Conservation (phyloP, 2,113 vertebrate genomes). For the Rhinolophus ferrumequinum region DNA sequence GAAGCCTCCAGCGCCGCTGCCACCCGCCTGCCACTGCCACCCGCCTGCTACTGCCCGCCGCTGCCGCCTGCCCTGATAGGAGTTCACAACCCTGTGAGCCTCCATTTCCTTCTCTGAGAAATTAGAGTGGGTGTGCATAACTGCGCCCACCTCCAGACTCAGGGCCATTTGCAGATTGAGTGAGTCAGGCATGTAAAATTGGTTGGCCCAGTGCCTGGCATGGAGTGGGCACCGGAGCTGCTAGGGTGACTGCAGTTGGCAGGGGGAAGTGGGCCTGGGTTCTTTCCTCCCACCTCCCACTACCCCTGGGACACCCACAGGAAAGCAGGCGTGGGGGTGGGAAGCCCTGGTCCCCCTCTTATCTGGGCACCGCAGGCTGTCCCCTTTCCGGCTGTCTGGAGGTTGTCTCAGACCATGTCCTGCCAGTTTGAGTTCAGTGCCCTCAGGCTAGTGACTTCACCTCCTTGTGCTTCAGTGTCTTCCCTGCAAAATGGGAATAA, state of each 20-base stretch:
- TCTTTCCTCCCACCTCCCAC: background rate
- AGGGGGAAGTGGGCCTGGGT: background rate
- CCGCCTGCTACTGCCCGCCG: too few species aligned
- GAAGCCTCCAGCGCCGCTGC: background rate
- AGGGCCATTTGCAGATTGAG: background rate
- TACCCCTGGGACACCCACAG: background rate
- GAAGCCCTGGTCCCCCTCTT: background rate
- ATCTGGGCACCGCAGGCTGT: background rate
- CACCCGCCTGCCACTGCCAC: too few species aligned
- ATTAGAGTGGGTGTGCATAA: background rate
- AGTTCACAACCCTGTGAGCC: background rate
- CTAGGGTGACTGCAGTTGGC: background rate
- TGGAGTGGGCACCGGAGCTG: background rate
- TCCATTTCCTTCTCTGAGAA: background rate
- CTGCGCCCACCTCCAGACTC: background rate
- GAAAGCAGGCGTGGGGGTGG: background rate
- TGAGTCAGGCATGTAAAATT: background rate
- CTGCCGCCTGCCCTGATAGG: too few species aligned
- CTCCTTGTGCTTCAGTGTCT: background rate
- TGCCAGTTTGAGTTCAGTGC: background rate
- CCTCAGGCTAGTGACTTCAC: slow-evolving; percentile 9
- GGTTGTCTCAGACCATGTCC: background rate
- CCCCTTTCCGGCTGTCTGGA: background rate
- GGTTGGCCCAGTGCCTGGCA: background rate
- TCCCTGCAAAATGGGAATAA: slow-evolving; percentile 30